Evolutionary conservation across 2,888 invertebrate genomes (phyloP).

Genomic region (Andrena haemorrhoa): DNA sequence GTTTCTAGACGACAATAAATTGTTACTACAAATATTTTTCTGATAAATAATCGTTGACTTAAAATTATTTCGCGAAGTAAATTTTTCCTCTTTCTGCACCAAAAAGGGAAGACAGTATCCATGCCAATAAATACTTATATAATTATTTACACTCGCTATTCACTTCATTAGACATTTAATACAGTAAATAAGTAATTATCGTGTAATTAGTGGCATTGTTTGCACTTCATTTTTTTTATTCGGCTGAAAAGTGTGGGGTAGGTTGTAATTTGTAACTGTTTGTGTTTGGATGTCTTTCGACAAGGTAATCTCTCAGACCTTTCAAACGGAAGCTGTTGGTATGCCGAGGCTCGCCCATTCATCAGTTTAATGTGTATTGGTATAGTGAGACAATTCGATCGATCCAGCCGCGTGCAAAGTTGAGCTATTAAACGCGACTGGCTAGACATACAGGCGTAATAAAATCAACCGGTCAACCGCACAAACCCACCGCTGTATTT

Average conservation of each 20-base stretch:
- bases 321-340: conserved; percentile 9
- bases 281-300: neutral
- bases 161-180: too few species aligned
- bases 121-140: too few species aligned
- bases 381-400: conserved; percentile 55
- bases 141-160: too few species aligned
- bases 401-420: conserved; percentile 46
- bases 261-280: neutral
- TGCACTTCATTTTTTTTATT: neutral
- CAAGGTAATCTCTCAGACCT: neutral
- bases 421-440: conserved; percentile 51
- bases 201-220: neutral
- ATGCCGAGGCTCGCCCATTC: conserved; percentile 33
- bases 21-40: too few species aligned
- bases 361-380: conserved; percentile 48
- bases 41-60: too few species aligned
- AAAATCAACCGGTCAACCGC: conserved; percentile 3
- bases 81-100: too few species aligned
- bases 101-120: too few species aligned
- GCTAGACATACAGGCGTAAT: conserved; percentile 13
- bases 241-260: neutral
- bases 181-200: neutral
- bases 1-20: too few species aligned
- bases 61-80: too few species aligned
- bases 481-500: neutral